These are phyloP conservation scores for Microctonus brassicae DNA, from an alignment of 2,888 invertebrate species.

Conservation along the genomic window DNA sequence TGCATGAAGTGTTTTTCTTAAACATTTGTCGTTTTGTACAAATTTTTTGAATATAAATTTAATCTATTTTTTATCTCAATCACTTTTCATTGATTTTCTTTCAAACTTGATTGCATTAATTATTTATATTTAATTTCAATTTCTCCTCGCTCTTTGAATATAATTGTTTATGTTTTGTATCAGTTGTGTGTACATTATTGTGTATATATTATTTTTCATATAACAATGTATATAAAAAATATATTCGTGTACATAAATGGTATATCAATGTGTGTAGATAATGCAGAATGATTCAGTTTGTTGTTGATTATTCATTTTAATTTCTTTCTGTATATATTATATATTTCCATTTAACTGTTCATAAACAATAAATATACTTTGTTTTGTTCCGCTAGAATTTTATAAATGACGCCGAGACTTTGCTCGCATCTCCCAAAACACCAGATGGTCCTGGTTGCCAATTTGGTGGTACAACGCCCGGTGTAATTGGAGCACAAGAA, in stretches of 20 bases:
- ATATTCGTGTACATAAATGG: neutral
- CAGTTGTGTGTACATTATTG: too few relatives aligned
- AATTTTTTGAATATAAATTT: slow-evolving; percentile 8
- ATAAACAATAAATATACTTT: slow-evolving; percentile 15
- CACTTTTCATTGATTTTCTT: slow-evolving; percentile 27
- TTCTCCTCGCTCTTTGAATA: slow-evolving; percentile 5
- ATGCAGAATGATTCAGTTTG: neutral
- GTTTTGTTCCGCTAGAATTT: slow-evolving; percentile 75
- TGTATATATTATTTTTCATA: neutral
- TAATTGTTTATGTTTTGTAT: neutral
- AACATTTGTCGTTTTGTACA: slow-evolving; percentile 14
- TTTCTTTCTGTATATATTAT: neutral
- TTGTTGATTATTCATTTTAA: neutral
- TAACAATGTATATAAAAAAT: neutral
- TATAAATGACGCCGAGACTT: slow-evolving; percentile 83
- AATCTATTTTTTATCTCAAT: neutral
- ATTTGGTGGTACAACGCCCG: slow-evolving; percentile 82
- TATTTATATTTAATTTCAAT: neutral
- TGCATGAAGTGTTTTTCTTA: slow-evolving; percentile 49
- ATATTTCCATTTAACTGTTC: neutral
- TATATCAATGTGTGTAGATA: neutral
- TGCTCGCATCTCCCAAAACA: slow-evolving; percentile 83
- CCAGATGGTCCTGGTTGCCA: slow-evolving; percentile 74
- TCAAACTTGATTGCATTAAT: slow-evolving; percentile 14
- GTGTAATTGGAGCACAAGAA: slow-evolving; percentile 98